Conservation (phyloP, 2,888 invertebrate genomes). For the Spialia ferax region DNA sequence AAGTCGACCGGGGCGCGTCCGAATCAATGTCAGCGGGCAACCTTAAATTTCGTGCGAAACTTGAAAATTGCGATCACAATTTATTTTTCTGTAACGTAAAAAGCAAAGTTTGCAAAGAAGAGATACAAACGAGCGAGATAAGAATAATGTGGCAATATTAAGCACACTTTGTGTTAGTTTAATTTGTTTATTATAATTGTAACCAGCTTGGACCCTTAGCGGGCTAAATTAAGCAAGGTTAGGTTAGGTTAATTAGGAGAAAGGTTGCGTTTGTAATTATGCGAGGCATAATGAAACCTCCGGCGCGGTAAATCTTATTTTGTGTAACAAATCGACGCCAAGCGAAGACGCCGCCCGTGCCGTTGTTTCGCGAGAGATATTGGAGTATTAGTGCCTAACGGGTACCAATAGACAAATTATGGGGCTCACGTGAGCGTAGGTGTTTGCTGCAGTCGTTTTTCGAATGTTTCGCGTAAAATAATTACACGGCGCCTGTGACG, state of each 20-base stretch:
- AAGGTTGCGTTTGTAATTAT: constrained; percentile 37
- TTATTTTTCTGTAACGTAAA: constrained; percentile 22
- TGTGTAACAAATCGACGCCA: constrained; percentile 41
- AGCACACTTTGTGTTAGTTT: constrained; percentile 21
- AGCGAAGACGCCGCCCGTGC: constrained; percentile 14
- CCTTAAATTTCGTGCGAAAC: constrained; percentile 22
- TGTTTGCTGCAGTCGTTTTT: constrained; percentile 66
- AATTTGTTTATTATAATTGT: constrained; percentile 40
- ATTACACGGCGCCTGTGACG: constrained; percentile 82
- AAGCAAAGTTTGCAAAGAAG: constrained; percentile 21
- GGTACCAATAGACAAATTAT: constrained; percentile 74
- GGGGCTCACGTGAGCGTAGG: constrained; percentile 64
- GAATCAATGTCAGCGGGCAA: constrained; percentile 7
- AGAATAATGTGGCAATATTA: constrained; percentile 13
- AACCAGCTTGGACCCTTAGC: constrained; percentile 24
- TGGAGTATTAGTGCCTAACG: constrained; percentile 43
- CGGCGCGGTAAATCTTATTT: constrained; percentile 35
- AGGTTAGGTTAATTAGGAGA: constrained; percentile 37
- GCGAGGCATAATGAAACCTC: constrained; percentile 34
- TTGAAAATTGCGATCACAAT: constrained; percentile 17
- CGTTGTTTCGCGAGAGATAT: constrained; percentile 47
- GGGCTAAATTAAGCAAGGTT: constrained; percentile 29
- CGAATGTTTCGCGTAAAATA: constrained; percentile 81
- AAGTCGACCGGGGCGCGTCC: constrained; percentile 17
- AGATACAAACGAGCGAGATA: background rate